Evolutionary conservation across 2,113 vertebrate species (phyloP), one percentile per base, ranked within the genome.

Genomic region (Dicaeum eximium): DNA sequence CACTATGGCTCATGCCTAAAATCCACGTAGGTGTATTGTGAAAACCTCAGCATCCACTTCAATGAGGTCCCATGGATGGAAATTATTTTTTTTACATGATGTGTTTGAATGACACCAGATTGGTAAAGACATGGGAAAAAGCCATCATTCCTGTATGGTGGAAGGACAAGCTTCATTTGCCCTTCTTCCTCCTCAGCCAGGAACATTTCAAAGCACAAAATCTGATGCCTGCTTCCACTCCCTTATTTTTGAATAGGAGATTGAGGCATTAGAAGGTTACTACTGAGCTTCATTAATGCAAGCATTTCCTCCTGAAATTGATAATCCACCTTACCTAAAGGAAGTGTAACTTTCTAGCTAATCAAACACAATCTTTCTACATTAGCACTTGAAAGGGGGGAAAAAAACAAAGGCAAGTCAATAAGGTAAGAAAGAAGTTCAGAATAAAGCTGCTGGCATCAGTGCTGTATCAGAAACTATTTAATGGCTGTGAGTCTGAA

Each of bases 291-390:
- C 37, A 45, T 91, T 81, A 93, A 71, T 79, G 53, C 53, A 79
- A 35, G n/a, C 33, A 28, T 91, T 95, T 95, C 70, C 61, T 86
- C 48, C n/a, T 66, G 38, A 75, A 62, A 83, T 14, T 88, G 40
- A 48, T 70, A 53, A 30, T 37, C 27, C 27, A 51, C 20, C 65
- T 92, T 66, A 73, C 38, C 70, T 75, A 75, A 61, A 95, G 45
- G 73, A 92, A 95, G 79, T 88, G 45, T 60, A 74, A 66, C 74
- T 81, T 88, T 75, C 19, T 80, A 45, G 80, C 93, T 86, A 93
- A 91, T 94, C 79, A 78, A 88, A 70, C 19, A 44, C 31, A 81
- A 53, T 74, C 31, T 92, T 94, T 80, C 53, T 82, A 37, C 35
- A 45, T 80, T 83, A 65, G 35, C 53, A 61, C 50, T 90, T 62